Evolutionary conservation across 2,113 vertebrate genomes (phyloP).

Genomic region (Coturnix japonica): DNA sequence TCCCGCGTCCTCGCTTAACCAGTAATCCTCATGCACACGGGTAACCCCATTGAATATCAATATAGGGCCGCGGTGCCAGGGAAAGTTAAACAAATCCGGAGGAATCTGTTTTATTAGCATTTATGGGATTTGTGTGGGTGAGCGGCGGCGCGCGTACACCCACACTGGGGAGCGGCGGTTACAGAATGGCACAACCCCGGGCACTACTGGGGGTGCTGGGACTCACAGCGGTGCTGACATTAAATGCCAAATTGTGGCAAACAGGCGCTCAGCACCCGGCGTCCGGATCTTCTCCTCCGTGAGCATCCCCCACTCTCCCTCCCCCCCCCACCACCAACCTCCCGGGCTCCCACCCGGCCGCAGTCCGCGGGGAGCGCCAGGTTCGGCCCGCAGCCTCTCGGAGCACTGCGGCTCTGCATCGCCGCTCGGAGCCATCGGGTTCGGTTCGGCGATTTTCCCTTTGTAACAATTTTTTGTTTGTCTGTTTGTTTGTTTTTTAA

Average conservation of each 20-base stretch:
- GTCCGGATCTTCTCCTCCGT: neutral
- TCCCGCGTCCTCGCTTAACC: neutral
- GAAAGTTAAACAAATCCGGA: conserved; percentile 56
- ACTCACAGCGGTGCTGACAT: neutral
- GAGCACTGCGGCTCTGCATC: neutral
- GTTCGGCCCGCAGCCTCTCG: neutral
- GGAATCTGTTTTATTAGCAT: conserved; percentile 66
- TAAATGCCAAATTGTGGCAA: neutral
- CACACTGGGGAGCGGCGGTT: conserved; percentile 52
- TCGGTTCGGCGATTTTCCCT: neutral
- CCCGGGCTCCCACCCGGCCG: neutral
- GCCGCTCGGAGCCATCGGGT: no score
- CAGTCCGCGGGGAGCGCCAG: neutral
- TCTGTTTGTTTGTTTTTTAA: neutral
- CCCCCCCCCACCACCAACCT: no score
- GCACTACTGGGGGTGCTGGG: conserved; percentile 30
- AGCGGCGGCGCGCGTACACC: conserved; percentile 29
- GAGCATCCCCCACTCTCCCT: no score
- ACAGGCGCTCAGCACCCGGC: accelerated
- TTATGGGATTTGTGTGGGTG: conserved; percentile 56
- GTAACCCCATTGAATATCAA: conserved; percentile 3
- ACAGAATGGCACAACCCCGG: neutral
- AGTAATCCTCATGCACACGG: conserved; percentile 12
- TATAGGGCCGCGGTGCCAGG: neutral
- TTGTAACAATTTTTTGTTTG: neutral